phyloP scores from a whole-genome alignment of 2,113 vertebrate genomes.

The Coptodon bakossiorum region DNA sequence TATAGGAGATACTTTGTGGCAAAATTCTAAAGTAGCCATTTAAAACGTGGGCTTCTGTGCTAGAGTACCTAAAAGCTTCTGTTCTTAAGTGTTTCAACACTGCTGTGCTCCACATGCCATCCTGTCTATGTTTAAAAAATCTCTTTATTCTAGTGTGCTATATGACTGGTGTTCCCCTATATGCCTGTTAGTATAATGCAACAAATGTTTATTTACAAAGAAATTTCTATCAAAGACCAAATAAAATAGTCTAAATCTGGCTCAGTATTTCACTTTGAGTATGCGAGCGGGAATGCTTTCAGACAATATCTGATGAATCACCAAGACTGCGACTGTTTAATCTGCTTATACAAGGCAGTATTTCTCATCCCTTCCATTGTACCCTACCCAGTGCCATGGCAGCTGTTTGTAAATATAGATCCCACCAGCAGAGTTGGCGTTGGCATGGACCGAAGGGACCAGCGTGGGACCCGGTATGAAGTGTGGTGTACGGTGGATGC shows the following conservation, averaged over 20 bases:
- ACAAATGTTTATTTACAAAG: constrained; percentile 48
- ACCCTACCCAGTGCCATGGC: constrained; percentile 34
- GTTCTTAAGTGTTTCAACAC: constrained; percentile 9
- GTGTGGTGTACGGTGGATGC: constrained; percentile 45
- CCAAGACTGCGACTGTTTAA: background rate
- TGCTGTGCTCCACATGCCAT: constrained; percentile 24
- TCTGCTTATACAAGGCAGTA: background rate
- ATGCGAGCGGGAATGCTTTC: background rate
- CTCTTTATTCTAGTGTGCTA: constrained; percentile 8
- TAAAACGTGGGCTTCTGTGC: constrained; percentile 38
- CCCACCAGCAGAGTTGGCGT: constrained; percentile 62
- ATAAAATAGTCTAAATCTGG: constrained; percentile 6
- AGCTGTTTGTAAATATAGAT: constrained; percentile 79
- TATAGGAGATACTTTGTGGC: constrained; percentile 8
- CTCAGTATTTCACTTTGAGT: background rate
- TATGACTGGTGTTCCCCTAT: constrained; percentile 24
- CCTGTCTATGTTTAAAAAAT: background rate
- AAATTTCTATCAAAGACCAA: constrained; percentile 48
- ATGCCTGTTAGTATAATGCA: constrained; percentile 41
- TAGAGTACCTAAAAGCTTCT: background rate
- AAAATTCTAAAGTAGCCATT: constrained; percentile 14
- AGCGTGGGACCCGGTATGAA: constrained; percentile 43
- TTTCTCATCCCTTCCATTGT: background rate
- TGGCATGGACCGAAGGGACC: constrained; percentile 52
- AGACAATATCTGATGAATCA: background rate